Evolutionary conservation across 2,888 invertebrate genomes (phyloP).

Genomic region (Drosophila helvetica): DNA sequence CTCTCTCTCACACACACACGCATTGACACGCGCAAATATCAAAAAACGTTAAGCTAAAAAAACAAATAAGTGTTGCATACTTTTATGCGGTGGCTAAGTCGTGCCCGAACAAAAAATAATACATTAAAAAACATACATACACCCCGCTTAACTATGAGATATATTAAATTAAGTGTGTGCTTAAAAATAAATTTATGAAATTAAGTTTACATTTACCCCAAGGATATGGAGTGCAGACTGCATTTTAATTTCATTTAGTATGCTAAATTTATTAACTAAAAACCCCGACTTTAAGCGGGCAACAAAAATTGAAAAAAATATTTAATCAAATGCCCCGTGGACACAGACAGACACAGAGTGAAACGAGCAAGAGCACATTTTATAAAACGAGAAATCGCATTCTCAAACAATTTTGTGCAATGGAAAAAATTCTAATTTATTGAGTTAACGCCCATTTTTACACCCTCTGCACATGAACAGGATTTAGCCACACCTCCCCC

Average conservation of each 20-base stretch:
- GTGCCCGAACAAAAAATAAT: neutral
- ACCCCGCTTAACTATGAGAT: neutral
- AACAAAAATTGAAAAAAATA: constrained; percentile 40
- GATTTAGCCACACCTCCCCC: constrained; percentile 19
- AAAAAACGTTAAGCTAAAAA: constrained; percentile 38
- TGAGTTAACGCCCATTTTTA: constrained; percentile 72
- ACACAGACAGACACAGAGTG: constrained; percentile 3
- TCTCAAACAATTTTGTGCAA: constrained; percentile 33
- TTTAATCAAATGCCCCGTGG: constrained; percentile 34
- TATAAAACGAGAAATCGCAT: constrained; percentile 29
- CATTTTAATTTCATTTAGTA: neutral
- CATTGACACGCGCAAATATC: constrained; percentile 39
- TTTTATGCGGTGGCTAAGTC: constrained; percentile 43
- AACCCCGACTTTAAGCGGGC: constrained; percentile 14
- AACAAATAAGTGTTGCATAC: constrained; percentile 49
- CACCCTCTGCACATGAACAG: constrained; percentile 57
- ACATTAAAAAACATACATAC: constrained; percentile 1
- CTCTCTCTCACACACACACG: constrained; percentile 6
- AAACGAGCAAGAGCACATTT: constrained; percentile 24
- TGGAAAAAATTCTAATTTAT: constrained; percentile 69
- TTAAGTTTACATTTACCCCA: neutral
- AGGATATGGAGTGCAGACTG: neutral
- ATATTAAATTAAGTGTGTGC: constrained; percentile 14
- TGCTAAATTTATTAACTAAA: neutral
- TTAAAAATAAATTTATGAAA: constrained; percentile 2